Base-by-base conservation (phyloP, 1,140 invertebrate species). In the Drosophila arizonae region DNA sequence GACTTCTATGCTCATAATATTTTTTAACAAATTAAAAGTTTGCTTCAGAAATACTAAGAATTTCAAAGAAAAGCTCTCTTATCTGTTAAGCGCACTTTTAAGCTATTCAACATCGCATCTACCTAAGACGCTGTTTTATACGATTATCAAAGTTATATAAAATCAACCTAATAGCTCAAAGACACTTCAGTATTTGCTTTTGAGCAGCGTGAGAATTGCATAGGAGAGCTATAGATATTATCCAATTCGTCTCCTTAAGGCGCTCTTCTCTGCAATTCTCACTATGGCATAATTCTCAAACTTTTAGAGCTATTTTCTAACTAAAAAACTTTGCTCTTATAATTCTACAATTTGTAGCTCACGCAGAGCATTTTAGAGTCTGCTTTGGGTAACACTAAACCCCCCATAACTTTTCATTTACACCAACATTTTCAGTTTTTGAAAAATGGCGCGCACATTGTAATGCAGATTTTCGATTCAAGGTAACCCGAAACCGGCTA, bases 361-460 rank as follows among this genome's bases (percentile, higher is more conserved):
- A 30, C 6, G 43, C 43, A 68, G 65, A 68, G 71, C 50, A 62
- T 69, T 45, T 33, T 4, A 26, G 17, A 26, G 43, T 57, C 48
- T 17, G 52, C 28, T 8, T 41, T 28, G 2, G 15, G 9, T 6
- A 10, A 17, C 28, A 10, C 13, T 2, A 6, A 46, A 57, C 33
- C 2, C 6, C 0, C 36, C 36, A 39, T 39, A 57, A 51, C 65
- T 58, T 65, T 65, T 71, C 21, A 60, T 39, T 26, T 39, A 6
- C 21, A 15, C 13, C 13, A 45, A 15, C n/a, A 15, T 15, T 45
- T 45, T n/a, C 13, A 13, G 15, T n/a, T 41, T 57, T 62, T 73
- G 71, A 73, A 65, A 69, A 73, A 73, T 73, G 57, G 24, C 24
- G 36, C 50, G 41, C 51, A 46, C 33, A 73, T 73, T 73, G 71